Conservation (phyloP, 2,113 vertebrate species). For the Oncorhynchus clarkii region DNA sequence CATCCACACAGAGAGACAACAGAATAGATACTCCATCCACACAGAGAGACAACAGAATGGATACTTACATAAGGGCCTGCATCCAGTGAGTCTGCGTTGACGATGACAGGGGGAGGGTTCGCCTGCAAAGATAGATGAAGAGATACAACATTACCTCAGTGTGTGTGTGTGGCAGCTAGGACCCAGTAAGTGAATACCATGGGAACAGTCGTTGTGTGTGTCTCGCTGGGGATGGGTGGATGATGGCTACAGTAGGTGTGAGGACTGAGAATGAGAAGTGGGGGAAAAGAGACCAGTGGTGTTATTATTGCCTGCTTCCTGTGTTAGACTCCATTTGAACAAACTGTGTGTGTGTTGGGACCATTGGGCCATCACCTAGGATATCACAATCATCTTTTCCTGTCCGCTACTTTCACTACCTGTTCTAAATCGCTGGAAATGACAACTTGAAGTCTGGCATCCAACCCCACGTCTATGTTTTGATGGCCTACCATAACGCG, state of each 20-base stretch:
- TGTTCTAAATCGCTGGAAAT: slow-evolving; percentile 24
- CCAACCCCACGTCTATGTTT: slow-evolving; percentile 13
- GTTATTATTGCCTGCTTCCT: slow-evolving; percentile 35
- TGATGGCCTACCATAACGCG: not conserved
- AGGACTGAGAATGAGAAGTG: slow-evolving; percentile 64
- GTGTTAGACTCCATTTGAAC: slow-evolving; percentile 48
- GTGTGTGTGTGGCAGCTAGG: slow-evolving; percentile 58
- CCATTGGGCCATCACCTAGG: slow-evolving; percentile 18
- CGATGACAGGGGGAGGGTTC: slow-evolving; percentile 86
- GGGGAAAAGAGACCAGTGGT: slow-evolving; percentile 55
- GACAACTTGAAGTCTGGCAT: slow-evolving; percentile 13
- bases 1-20: too few relatives aligned
- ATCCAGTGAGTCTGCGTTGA: slow-evolving; percentile 90
- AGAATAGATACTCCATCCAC: too few relatives aligned
- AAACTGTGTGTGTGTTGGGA: slow-evolving; percentile 39
- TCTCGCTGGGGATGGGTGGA: slow-evolving; percentile 24
- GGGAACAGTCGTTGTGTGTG: slow-evolving; percentile 59
- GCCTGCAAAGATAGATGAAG: slow-evolving; percentile 82
- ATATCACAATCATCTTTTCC: slow-evolving; percentile 5
- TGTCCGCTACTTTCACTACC: slow-evolving; percentile 16
- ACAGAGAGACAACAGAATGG: slow-evolving; percentile 49
- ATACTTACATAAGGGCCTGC: slow-evolving; percentile 91
- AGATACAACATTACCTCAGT: slow-evolving; percentile 78
- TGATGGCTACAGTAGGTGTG: slow-evolving; percentile 50
- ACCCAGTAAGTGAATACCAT: slow-evolving; percentile 62